phyloP scores from a whole-genome alignment of 2,113 vertebrate species.

The Rhodinocichla rosea region DNA sequence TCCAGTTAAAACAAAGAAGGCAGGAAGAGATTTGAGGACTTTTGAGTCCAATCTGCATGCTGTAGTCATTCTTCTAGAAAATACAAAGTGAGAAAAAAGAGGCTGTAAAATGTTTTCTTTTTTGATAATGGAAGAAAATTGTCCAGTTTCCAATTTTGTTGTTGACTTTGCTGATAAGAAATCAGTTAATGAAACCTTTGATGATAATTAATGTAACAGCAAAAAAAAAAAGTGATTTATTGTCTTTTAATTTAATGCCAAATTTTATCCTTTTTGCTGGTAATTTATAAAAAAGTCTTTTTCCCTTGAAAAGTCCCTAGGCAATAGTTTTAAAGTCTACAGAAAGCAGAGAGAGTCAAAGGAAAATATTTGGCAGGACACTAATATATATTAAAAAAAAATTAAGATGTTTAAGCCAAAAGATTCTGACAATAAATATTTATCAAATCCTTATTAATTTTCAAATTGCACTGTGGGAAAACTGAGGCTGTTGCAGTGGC shows the following conservation, averaged over 20 bases:
- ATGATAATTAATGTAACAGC: slow-evolving; percentile 58
- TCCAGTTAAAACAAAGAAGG: background rate
- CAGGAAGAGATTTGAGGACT: background rate
- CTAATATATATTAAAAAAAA: background rate
- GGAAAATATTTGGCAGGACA: slow-evolving; percentile 30
- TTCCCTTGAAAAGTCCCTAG: slow-evolving; percentile 31
- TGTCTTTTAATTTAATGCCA: slow-evolving; percentile 64
- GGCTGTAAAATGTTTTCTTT: slow-evolving; percentile 18
- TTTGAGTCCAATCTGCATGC: background rate
- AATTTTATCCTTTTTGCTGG: slow-evolving; percentile 37
- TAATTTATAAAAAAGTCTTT: background rate
- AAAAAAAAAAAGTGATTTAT: slow-evolving; percentile 7
- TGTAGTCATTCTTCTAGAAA: background rate
- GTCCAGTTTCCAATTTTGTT: slow-evolving; percentile 60
- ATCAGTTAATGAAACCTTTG: slow-evolving; percentile 71
- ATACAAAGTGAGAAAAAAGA: slow-evolving; percentile 1
- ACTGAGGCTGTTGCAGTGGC: background rate
- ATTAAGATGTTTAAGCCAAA: background rate
- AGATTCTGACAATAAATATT: slow-evolving; percentile 4
- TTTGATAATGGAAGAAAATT: slow-evolving; percentile 57
- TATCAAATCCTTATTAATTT: background rate
- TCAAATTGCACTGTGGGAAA: background rate
- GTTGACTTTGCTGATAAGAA: slow-evolving; percentile 61
- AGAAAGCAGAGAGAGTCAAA: slow-evolving; percentile 11
- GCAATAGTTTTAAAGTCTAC: slow-evolving; percentile 5